Conservation (phyloP, 2,888 invertebrate species). For the Rosalia funebris region DNA sequence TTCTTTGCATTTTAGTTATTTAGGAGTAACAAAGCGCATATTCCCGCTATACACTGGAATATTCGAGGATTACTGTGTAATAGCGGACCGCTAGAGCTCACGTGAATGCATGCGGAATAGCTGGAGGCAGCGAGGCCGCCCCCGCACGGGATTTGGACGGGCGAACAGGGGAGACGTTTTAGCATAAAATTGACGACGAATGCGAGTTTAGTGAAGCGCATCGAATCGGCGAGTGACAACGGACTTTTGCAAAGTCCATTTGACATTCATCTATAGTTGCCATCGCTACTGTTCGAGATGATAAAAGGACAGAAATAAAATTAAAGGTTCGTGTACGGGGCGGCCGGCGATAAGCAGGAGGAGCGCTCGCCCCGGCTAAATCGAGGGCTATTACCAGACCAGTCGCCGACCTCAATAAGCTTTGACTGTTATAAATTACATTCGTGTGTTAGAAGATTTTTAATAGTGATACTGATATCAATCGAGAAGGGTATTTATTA, state of each 20-base stretch:
- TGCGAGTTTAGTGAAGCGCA: slow-evolving; percentile 43
- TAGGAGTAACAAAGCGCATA: slow-evolving; percentile 1
- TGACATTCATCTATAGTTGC: slow-evolving; percentile 34
- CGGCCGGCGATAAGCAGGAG: not conserved
- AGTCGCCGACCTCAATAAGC: not conserved
- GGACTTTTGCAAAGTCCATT: slow-evolving; percentile 46
- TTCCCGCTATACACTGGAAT: not conserved
- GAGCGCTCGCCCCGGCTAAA: not conserved
- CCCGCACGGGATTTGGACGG: slow-evolving; percentile 10
- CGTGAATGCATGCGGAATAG: no score
- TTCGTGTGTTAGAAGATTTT: not conserved
- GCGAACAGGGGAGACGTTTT: slow-evolving; percentile 40
- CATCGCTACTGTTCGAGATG: slow-evolving; percentile 4
- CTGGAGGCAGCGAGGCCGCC: no score
- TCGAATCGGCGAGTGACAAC: slow-evolving; percentile 44
- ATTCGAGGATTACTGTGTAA: slow-evolving; percentile 8
- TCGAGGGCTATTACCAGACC: not conserved
- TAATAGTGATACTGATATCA: no score
- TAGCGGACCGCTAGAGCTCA: slow-evolving; percentile 1
- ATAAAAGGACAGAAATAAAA: slow-evolving; percentile 19
- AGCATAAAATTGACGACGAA: slow-evolving; percentile 46
- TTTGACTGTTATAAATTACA: not conserved
- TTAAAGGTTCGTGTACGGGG: slow-evolving; percentile 15
- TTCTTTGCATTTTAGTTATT: not conserved
- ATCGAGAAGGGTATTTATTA: no score